Evolutionary conservation across 2,888 invertebrate species (phyloP).

Genomic region (Cephalotes varians): DNA sequence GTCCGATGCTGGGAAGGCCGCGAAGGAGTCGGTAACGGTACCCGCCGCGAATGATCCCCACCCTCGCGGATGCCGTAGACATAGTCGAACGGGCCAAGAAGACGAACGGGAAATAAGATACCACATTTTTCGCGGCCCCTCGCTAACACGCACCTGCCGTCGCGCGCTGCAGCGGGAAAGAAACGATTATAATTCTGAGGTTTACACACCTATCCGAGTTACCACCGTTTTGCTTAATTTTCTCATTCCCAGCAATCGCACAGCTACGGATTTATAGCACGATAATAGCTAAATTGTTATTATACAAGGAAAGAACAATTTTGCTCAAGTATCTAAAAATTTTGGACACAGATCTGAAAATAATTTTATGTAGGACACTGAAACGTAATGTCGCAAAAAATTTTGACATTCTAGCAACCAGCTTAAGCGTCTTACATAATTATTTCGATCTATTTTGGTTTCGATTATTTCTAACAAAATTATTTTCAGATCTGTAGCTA

Average conservation of each 20-base stretch:
- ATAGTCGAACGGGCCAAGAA: constrained; percentile 50
- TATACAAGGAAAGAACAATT: too few species aligned
- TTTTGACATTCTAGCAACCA: too few species aligned
- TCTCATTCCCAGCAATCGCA: not conserved
- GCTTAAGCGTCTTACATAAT: too few species aligned
- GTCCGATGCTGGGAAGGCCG: constrained; percentile 23
- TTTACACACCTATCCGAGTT: constrained; percentile 15
- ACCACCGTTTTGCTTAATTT: not conserved
- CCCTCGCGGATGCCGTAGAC: constrained; percentile 54
- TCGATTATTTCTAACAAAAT: too few species aligned
- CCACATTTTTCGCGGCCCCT: constrained; percentile 51
- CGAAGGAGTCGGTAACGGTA: constrained; percentile 61
- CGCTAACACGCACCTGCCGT: constrained; percentile 52
- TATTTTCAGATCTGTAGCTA: too few species aligned
- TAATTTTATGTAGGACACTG: too few species aligned
- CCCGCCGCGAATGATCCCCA: constrained; percentile 56
- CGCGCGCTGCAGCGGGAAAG: not conserved
- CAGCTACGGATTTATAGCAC: not conserved
- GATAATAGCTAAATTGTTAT: constrained; percentile 2
- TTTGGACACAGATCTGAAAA: too few species aligned
- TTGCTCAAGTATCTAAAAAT: too few species aligned
- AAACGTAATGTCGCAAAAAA: too few species aligned
- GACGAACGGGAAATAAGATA: constrained; percentile 60
- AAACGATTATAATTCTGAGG: constrained; percentile 13
- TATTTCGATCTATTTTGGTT: too few species aligned